A percentile compares a stretch with the other conserved stretches of the same genome.
Conservation (phyloP, 2,113 vertebrate species). For the Burhinus oedicnemus region DNA sequence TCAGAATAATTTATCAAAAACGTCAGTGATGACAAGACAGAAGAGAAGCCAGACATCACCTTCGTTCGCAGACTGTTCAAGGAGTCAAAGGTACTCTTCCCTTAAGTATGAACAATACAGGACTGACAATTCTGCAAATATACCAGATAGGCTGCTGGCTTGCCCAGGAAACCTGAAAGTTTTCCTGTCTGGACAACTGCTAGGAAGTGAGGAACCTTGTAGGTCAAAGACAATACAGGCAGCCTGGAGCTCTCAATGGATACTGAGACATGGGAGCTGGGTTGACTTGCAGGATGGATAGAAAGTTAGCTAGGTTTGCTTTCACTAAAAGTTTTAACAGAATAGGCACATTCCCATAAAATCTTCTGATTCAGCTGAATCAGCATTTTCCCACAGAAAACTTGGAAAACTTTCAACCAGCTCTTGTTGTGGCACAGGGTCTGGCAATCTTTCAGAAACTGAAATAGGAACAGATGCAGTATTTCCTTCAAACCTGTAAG, state of each 20-base stretch:
- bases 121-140: neutral
- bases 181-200: neutral
- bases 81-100: neutral
- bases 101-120: neutral
- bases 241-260: neutral
- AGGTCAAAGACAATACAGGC: neutral
- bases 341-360: neutral
- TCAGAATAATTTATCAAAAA: neutral
- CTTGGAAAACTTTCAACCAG: slow-evolving; percentile 4
- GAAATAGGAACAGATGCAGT: slow-evolving; percentile 25
- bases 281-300: neutral
- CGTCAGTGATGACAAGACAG: neutral
- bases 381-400: slow-evolving; percentile 34
- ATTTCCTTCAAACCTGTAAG: slow-evolving; percentile 10
- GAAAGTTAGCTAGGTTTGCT: neutral
- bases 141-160: neutral
- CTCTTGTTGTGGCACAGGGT: slow-evolving; percentile 11
- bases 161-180: neutral
- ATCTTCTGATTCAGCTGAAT: slow-evolving; percentile 7
- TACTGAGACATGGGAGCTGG: neutral
- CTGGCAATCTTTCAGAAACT: slow-evolving; percentile 29
- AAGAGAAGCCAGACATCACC: neutral
- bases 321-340: neutral
- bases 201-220: neutral
- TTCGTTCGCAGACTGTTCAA: neutral